Conservation (phyloP, 2,797 vertebrate genomes). For the Chanos chanos region DNA sequence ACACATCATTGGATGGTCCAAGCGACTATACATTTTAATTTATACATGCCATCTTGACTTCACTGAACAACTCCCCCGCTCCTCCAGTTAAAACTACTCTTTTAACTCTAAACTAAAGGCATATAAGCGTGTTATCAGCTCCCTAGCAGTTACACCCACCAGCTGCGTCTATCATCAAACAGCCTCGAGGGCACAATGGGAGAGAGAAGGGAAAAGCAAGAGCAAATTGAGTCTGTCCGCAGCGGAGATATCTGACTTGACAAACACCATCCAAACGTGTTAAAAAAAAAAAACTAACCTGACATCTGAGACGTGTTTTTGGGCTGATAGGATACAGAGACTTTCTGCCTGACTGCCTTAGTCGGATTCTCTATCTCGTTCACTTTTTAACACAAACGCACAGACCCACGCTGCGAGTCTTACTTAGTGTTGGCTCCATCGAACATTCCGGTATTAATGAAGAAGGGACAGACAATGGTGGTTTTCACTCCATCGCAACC, state of each 20-base stretch:
- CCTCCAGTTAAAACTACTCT: no score
- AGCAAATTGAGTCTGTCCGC: no score
- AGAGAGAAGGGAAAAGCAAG: no score
- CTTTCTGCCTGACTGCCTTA: constrained; percentile 7
- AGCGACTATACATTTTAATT: no score
- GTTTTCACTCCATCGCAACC: constrained; percentile 73
- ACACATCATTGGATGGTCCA: no score
- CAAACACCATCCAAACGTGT: background rate
- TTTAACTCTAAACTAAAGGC: no score
- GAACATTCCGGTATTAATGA: constrained; percentile 83
- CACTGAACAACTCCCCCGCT: no score
- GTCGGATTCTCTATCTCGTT: background rate
- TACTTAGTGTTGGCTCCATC: constrained; percentile 69
- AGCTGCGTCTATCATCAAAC: no score
- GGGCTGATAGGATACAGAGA: background rate
- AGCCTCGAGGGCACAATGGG: no score
- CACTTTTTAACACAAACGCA: background rate
- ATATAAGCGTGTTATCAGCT: no score
- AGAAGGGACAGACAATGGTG: constrained; percentile 77
- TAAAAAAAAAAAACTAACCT: constrained; percentile 12
- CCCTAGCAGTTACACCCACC: no score
- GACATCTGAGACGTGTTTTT: background rate
- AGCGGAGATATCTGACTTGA: background rate
- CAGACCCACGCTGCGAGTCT: constrained; percentile 42
- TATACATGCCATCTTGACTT: no score